These are phyloP conservation scores for Rhynchotus rufescens DNA, from an alignment of 2,797 vertebrate species.

Conservation along the genomic window DNA sequence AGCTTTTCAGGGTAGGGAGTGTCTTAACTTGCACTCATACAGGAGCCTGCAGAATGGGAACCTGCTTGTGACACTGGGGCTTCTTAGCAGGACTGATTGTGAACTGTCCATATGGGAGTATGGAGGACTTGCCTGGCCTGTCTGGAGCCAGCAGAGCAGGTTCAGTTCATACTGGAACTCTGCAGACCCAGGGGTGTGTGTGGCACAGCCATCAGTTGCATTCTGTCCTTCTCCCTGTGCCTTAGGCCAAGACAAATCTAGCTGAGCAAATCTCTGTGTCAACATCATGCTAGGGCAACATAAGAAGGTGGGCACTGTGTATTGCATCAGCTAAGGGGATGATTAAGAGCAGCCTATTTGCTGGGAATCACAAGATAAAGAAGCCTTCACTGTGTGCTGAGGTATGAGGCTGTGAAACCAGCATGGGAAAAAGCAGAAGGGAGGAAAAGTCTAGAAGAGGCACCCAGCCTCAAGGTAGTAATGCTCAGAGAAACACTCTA, in stretches of 20 bases:
- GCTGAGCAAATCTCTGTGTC: background rate
- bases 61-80: background rate
- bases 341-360: background rate
- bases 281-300: background rate
- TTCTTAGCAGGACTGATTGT: background rate
- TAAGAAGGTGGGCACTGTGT: background rate
- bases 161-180: background rate
- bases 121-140: fast-evolving
- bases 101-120: background rate
- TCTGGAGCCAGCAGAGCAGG: background rate
- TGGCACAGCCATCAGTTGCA: background rate
- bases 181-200: fast-evolving
- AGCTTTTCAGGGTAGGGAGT: background rate
- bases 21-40: background rate
- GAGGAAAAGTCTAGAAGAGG: background rate
- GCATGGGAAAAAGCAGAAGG: background rate
- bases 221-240: background rate
- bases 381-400: background rate
- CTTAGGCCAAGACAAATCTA: background rate
- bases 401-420: background rate
- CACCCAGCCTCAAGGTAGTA: background rate
- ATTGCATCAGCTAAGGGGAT: background rate
- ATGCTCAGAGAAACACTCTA: background rate
- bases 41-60: background rate
- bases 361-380: background rate